A percentile compares a stretch with the other conserved stretches of the same genome.
Evolutionary conservation across 2,113 vertebrate genomes (phyloP).

Genomic region (Dromas ardeola): DNA sequence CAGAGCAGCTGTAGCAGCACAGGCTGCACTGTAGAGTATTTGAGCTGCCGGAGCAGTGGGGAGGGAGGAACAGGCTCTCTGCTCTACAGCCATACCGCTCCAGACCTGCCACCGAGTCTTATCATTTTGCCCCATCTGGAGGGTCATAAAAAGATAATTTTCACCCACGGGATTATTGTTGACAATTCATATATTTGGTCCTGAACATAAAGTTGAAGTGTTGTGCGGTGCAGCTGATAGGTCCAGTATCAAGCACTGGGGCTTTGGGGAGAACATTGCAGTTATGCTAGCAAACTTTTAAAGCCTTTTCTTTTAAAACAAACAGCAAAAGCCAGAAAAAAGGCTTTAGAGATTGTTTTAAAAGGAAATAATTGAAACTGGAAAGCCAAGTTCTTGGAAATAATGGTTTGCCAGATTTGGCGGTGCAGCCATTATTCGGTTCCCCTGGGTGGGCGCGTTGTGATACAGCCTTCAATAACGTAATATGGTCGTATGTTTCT

Average conservation of each 20-base stretch:
- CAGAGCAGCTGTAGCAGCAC: neutral
- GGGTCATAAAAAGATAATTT: neutral
- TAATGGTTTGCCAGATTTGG: neutral
- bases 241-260: neutral
- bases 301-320: neutral
- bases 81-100: neutral
- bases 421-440: neutral
- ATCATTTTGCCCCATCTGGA: neutral
- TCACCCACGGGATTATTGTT: neutral
- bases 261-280: neutral
- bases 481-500: neutral
- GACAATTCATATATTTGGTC: neutral
- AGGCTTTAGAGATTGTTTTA: neutral
- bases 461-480: neutral
- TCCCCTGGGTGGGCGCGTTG: neutral
- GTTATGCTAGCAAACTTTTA: neutral
- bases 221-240: neutral
- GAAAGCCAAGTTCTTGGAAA: neutral
- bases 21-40: neutral
- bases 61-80: neutral
- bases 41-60: neutral
- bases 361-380: neutral
- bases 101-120: accelerated
- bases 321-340: neutral
- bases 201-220: neutral